Percentiles rank a stretch among this genome's conserved stretches.
Conservation (phyloP, 1,140 invertebrate genomes). For the Drosophila melanica region DNA sequence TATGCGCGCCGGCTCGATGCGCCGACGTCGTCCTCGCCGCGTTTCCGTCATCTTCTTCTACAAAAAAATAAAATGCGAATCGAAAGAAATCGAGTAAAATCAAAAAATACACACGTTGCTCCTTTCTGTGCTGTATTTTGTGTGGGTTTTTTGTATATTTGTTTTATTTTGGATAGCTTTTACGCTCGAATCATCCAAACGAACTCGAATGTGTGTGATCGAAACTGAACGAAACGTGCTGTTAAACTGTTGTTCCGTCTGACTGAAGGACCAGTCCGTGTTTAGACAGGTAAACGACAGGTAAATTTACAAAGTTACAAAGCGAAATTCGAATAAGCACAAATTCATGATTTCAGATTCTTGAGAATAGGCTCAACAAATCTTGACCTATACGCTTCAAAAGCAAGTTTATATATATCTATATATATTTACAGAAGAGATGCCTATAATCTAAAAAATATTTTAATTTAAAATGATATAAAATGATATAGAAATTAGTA, state of each 20-base stretch:
- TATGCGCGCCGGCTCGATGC: conserved; percentile 18
- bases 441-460: no score
- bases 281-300: not conserved
- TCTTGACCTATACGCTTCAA: no score
- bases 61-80: no score
- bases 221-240: conserved; percentile 36
- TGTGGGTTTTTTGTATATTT: not conserved
- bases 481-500: no score
- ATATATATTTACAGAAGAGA: no score
- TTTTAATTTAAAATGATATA: no score
- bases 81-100: no score
- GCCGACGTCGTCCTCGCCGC: conserved; percentile 17
- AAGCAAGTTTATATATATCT: no score
- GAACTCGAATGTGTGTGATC: conserved; percentile 22
- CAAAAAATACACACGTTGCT: no score
- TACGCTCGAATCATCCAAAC: conserved; percentile 15
- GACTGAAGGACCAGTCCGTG: not conserved
- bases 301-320: conserved; percentile 1
- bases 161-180: not conserved
- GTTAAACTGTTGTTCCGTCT: not conserved
- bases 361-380: no score
- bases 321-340: no score
- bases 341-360: no score
- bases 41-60: not conserved
- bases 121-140: not conserved